Percentiles rank a stretch among this genome's conserved stretches.
These are phyloP conservation scores for Liparis tanakae DNA, from an alignment of 2,797 vertebrate genomes.

Conservation along the genomic window DNA sequence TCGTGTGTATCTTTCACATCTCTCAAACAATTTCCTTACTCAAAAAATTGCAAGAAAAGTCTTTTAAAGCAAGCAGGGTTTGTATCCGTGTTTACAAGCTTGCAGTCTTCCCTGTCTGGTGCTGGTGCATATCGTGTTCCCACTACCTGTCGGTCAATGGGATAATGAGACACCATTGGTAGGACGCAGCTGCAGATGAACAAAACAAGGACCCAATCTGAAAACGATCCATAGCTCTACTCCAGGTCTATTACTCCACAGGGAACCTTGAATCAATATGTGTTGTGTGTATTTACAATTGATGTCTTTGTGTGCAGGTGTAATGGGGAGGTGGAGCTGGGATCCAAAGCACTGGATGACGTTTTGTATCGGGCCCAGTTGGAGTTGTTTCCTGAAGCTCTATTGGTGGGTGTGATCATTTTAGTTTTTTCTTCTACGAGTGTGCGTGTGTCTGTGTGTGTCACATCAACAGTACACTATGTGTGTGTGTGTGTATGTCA, in stretches of 20 bases:
- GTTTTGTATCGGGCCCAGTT: constrained; percentile 95
- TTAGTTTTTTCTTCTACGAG: not conserved
- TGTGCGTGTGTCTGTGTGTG: constrained; percentile 17
- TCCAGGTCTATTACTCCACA: not conserved
- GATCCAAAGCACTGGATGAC: constrained; percentile 95
- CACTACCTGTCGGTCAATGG: constrained; percentile 3
- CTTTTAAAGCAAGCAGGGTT: not conserved
- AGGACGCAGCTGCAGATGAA: not conserved
- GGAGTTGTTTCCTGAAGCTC: constrained; percentile 94
- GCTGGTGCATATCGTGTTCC: not conserved
- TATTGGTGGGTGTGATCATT: constrained; percentile 88
- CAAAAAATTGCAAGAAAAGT: not conserved
- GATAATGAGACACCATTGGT: not conserved
- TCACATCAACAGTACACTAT: not conserved
- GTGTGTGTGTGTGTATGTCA: constrained; percentile 15
- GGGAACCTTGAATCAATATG: not conserved
- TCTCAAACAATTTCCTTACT: not conserved
- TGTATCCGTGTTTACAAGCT: constrained; percentile 5
- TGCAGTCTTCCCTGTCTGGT: not conserved
- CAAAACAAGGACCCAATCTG: not conserved
- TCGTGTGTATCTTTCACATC: not conserved
- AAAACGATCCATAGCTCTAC: not conserved
- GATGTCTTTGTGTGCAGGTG: constrained; percentile 81
- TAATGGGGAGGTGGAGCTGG: constrained; percentile 94
- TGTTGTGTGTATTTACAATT: constrained; percentile 4